Conservation (phyloP, 2,113 vertebrate genomes). For the Rana temporaria region DNA sequence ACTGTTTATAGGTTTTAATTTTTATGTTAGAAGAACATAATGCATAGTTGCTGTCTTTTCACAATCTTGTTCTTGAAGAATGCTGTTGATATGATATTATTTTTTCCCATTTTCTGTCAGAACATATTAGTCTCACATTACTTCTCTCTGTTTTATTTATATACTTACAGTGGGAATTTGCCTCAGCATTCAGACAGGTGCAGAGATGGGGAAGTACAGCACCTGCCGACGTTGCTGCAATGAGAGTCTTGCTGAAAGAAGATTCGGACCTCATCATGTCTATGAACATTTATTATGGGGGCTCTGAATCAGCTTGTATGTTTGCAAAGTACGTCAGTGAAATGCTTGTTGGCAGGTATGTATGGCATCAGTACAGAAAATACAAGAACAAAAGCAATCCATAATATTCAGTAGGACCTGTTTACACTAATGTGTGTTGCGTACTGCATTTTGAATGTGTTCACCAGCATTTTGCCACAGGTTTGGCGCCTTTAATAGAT, state of each 20-base stretch:
- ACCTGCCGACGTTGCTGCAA: conserved; percentile 77
- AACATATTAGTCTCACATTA: not conserved
- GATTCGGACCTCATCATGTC: conserved; percentile 77
- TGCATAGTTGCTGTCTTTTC: too few relatives aligned
- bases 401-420: too few relatives aligned
- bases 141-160: not conserved
- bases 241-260: conserved; percentile 80
- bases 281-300: conserved; percentile 83
- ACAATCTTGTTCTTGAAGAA: too few relatives aligned
- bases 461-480: too few relatives aligned
- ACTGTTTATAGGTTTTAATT: too few relatives aligned
- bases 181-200: conserved; percentile 85
- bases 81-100: too few relatives aligned
- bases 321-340: conserved; percentile 70
- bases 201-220: conserved; percentile 81
- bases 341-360: conserved; percentile 75
- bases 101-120: too few relatives aligned
- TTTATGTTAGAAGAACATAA: too few relatives aligned
- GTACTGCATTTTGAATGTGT: too few relatives aligned
- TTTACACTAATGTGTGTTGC: too few relatives aligned
- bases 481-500: too few relatives aligned
- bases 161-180: conserved; percentile 80
- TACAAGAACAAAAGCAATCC: too few relatives aligned
- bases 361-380: not conserved
- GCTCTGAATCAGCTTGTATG: conserved; percentile 69